Conservation (phyloP, 2,797 vertebrate genomes). For the Parauchenoglanis punctatus region DNA sequence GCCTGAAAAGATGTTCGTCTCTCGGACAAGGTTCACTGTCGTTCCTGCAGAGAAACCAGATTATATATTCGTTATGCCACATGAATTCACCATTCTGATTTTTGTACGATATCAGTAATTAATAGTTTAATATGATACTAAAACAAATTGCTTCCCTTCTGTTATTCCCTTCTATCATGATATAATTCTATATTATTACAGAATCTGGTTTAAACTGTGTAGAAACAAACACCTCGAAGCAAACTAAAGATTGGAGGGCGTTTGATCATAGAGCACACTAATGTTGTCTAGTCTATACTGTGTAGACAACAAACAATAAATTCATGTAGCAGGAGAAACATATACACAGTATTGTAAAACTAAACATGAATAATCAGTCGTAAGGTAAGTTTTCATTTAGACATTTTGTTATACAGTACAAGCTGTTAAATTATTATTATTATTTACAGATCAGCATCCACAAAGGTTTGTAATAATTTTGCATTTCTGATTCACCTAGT, state of each 20-base stretch:
- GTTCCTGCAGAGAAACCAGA: constrained; percentile 49
- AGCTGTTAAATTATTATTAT: neutral
- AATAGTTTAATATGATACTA: too few species aligned
- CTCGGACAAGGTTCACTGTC: constrained; percentile 65
- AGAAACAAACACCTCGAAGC: too few species aligned
- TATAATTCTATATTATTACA: too few species aligned
- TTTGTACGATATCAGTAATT: neutral
- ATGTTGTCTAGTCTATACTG: too few species aligned
- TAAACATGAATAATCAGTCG: neutral
- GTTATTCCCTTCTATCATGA: too few species aligned
- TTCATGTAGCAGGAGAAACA: too few species aligned
- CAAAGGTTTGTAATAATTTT: neutral
- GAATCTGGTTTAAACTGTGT: too few species aligned
- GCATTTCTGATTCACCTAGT: neutral
- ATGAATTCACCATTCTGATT: neutral
- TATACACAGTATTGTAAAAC: neutral
- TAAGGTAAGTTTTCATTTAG: too few species aligned
- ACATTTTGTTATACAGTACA: neutral
- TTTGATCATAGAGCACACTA: too few species aligned
- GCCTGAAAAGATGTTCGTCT: constrained; percentile 56
- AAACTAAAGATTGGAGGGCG: too few species aligned
- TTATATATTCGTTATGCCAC: neutral
- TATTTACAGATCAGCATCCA: neutral
- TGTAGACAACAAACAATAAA: too few species aligned
- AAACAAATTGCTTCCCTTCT: too few species aligned